Conservation (phyloP, 2,888 invertebrate species). For the Ptychoptera albimana region DNA sequence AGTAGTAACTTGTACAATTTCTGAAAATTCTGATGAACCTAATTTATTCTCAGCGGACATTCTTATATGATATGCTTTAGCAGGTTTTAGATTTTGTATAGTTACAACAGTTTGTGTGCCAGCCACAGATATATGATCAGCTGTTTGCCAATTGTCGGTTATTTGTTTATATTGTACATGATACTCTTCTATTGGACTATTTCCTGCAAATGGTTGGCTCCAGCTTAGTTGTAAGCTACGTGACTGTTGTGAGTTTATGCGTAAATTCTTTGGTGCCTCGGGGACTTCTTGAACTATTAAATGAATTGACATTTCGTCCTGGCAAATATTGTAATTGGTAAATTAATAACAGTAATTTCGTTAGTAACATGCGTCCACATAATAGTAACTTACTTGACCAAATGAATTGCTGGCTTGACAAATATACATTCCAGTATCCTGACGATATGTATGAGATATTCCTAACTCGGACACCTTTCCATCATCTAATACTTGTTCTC, state of each 20-base stretch:
- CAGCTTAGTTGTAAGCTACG: slow-evolving; percentile 73
- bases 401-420: slow-evolving; percentile 80
- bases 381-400: slow-evolving; percentile 50
- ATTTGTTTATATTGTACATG: slow-evolving; percentile 80
- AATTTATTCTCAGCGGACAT: slow-evolving; percentile 81
- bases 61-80: slow-evolving; percentile 74
- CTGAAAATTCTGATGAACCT: slow-evolving; percentile 75
- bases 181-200: slow-evolving; percentile 76
- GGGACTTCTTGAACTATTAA: slow-evolving; percentile 83
- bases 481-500: slow-evolving; percentile 61
- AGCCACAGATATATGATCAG: slow-evolving; percentile 64
- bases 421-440: slow-evolving; percentile 77
- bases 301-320: slow-evolving; percentile 77
- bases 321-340: slow-evolving; percentile 8
- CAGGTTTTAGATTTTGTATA: slow-evolving; percentile 67
- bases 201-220: slow-evolving; percentile 79
- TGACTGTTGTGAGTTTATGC: slow-evolving; percentile 71
- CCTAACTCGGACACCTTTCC: slow-evolving; percentile 74
- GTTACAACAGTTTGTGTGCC: slow-evolving; percentile 70
- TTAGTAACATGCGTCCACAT: too few relatives aligned
- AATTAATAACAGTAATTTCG: neutral
- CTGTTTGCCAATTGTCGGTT: slow-evolving; percentile 69
- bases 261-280: slow-evolving; percentile 74
- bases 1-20: slow-evolving; percentile 72
- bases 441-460: slow-evolving; percentile 67